Percentiles rank a stretch among this genome's conserved stretches.
Conservation (phyloP, 2,797 vertebrate species). For the Rhinella marina region DNA sequence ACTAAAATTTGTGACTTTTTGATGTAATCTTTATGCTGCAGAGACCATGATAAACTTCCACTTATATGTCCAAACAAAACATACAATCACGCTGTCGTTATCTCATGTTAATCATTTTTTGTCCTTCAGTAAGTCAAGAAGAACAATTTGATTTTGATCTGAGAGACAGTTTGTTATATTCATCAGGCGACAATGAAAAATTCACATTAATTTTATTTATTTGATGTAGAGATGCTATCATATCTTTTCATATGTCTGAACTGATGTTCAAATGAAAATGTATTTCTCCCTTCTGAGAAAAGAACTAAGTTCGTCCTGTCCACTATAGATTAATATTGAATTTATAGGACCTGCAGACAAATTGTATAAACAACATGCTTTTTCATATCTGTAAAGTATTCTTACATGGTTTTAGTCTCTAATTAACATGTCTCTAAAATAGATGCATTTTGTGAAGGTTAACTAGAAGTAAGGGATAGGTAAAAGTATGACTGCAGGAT, state of each 20-base stretch:
- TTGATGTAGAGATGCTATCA: constrained; percentile 2
- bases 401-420: not conserved
- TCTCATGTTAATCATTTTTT: not conserved
- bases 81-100: not conserved
- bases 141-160: not conserved
- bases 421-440: not conserved
- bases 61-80: not conserved
- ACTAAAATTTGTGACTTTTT: too few species aligned
- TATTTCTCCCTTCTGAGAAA: not conserved
- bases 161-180: not conserved
- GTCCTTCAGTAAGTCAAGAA: not conserved
- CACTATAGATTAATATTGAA: not conserved
- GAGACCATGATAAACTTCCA: too few species aligned
- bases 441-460: not conserved
- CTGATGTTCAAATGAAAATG: not conserved
- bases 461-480: not conserved
- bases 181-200: not conserved
- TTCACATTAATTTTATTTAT: not conserved
- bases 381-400: not conserved
- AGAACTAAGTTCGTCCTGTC: not conserved
- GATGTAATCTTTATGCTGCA: too few species aligned
- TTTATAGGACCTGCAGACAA: not conserved
- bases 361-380: not conserved
- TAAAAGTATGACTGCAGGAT: not conserved
- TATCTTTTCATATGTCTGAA: not conserved